Conservation (phyloP, 2,888 invertebrate species). For the Hemithea aestivaria region DNA sequence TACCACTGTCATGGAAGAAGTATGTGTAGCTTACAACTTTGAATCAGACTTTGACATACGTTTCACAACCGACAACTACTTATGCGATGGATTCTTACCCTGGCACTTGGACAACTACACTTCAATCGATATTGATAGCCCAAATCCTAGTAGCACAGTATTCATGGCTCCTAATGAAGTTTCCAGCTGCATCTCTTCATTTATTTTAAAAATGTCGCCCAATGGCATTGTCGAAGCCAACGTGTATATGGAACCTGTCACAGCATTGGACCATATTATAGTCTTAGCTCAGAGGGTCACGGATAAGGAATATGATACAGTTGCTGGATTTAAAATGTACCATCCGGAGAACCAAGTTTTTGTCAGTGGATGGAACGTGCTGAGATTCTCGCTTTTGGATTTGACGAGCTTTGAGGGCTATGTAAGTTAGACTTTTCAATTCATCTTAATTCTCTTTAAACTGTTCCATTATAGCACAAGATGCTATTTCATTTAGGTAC, state of each 20-base stretch:
- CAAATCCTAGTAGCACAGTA: constrained; percentile 29
- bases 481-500: too few relatives aligned
- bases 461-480: neutral
- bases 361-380: constrained; percentile 36
- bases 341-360: constrained; percentile 29
- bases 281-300: constrained; percentile 35
- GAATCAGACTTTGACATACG: constrained; percentile 33
- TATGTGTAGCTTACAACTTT: constrained; percentile 40
- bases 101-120: constrained; percentile 41
- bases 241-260: constrained; percentile 32
- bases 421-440: constrained; percentile 30
- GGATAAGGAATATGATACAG: constrained; percentile 29
- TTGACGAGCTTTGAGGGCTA: constrained; percentile 34
- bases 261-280: constrained; percentile 34
- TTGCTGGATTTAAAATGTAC: constrained; percentile 34
- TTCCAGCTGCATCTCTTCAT: constrained; percentile 42
- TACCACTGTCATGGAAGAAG: constrained; percentile 23
- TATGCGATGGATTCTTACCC: constrained; percentile 32
- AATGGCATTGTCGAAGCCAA: constrained; percentile 40
- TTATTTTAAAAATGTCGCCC: constrained; percentile 36
- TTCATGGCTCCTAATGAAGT: constrained; percentile 37
- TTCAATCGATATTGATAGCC: constrained; percentile 29
- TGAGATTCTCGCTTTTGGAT: constrained; percentile 30
- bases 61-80: constrained; percentile 30
- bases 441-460: neutral